Percentiles rank a stretch among this genome's conserved stretches.
Conservation (phyloP, 2,113 vertebrate species). For the Callocephalon fimbriatum region DNA sequence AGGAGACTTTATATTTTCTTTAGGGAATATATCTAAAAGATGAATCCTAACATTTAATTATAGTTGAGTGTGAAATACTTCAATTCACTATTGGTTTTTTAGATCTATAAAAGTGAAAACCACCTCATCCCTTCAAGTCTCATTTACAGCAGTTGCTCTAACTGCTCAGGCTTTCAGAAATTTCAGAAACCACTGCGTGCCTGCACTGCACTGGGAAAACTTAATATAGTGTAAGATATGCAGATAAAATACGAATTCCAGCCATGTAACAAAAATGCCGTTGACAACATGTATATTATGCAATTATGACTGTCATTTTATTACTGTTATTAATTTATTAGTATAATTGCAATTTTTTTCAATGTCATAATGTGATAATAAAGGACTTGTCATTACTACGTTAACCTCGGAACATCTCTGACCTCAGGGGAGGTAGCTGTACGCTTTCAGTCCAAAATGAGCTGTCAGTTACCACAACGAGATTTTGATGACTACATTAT, state of each 20-base stretch:
- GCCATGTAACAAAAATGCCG: slow-evolving; percentile 77
- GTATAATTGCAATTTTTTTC: slow-evolving; percentile 84
- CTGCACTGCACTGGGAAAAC: slow-evolving; percentile 34
- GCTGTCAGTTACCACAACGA: slow-evolving; percentile 84
- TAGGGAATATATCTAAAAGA: not conserved
- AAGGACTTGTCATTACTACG: slow-evolving; percentile 86
- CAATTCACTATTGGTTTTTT: not conserved
- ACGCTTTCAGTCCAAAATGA: slow-evolving; percentile 83
- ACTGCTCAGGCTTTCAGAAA: slow-evolving; percentile 3
- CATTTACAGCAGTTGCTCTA: not conserved
- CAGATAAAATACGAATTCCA: slow-evolving; percentile 78
- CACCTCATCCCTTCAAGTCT: not conserved
- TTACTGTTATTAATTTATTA: slow-evolving; percentile 87
- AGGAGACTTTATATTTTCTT: not conserved
- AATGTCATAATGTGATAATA: slow-evolving; percentile 85
- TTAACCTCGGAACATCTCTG: slow-evolving; percentile 81
- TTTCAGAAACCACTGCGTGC: slow-evolving; percentile 32
- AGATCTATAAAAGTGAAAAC: not conserved
- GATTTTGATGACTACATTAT: slow-evolving; percentile 85
- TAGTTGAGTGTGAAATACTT: not conserved
- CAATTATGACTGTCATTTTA: slow-evolving; percentile 85
- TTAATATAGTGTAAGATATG: slow-evolving; percentile 64
- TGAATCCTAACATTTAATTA: not conserved
- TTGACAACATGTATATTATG: slow-evolving; percentile 84
- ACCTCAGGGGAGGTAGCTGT: slow-evolving; percentile 79